A percentile compares a stretch with the other conserved stretches of the same genome.
Evolutionary conservation across 2,797 vertebrate genomes (phyloP).

Genomic region (Mastacembelus armatus): DNA sequence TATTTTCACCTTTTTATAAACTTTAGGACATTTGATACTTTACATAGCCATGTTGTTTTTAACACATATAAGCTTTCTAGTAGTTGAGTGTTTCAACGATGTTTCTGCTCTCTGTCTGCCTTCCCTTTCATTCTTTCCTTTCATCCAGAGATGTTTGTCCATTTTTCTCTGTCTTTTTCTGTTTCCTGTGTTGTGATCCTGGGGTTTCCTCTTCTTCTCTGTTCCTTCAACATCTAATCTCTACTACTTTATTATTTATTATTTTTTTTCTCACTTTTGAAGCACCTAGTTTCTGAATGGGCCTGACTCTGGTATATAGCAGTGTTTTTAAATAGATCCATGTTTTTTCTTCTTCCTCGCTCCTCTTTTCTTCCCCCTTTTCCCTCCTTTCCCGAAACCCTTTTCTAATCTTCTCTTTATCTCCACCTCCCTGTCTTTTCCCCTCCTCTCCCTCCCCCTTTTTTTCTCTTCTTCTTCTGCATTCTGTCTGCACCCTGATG

Average conservation of each 20-base stretch:
- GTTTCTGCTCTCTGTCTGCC: constrained; percentile 78
- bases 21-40: constrained; percentile 40
- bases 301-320: constrained; percentile 80
- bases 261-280: constrained; percentile 56
- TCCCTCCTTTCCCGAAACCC: constrained; percentile 63
- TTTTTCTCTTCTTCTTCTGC: constrained; percentile 73
- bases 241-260: constrained; percentile 32
- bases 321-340: constrained; percentile 84
- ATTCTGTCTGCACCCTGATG: constrained; percentile 83
- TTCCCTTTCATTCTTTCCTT: constrained; percentile 75
- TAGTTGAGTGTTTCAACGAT: constrained; percentile 58
- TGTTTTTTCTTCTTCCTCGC: constrained; percentile 82
- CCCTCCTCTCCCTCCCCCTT: constrained; percentile 42
- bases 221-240: constrained; percentile 64
- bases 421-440: constrained; percentile 66
- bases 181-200: constrained; percentile 73
- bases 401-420: constrained; percentile 76
- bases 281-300: constrained; percentile 77
- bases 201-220: constrained; percentile 60
- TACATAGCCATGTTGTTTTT: constrained; percentile 27
- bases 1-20: constrained; percentile 14
- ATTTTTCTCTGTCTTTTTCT: constrained; percentile 73
- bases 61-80: constrained; percentile 34
- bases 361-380: constrained; percentile 72
- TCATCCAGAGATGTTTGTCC: constrained; percentile 75